These are phyloP conservation scores for Leucophora obtusa DNA, from an alignment of 2,888 invertebrate species.

Conservation along the genomic window DNA sequence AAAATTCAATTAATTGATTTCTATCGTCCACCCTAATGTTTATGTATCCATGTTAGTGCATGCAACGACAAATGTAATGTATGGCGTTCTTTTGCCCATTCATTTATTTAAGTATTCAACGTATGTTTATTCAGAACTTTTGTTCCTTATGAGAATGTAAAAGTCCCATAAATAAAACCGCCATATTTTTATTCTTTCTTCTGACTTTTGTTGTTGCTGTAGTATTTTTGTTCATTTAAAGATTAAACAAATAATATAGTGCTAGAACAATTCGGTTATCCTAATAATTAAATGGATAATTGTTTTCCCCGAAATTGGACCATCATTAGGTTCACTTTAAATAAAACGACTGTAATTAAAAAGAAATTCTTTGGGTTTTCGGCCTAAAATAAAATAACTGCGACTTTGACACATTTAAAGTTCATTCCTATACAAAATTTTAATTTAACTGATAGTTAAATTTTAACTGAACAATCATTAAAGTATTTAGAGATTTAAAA, in stretches of 20 bases:
- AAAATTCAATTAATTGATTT: too few relatives aligned
- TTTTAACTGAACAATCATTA: too few relatives aligned
- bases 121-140: constrained; percentile 55
- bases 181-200: constrained; percentile 51
- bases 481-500: too few relatives aligned
- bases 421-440: too few relatives aligned
- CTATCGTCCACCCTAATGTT: not conserved
- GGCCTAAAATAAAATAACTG: too few relatives aligned
- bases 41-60: constrained; percentile 22
- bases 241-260: constrained; percentile 37
- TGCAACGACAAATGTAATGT: constrained; percentile 6
- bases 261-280: not conserved
- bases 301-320: too few relatives aligned
- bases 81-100: constrained; percentile 11
- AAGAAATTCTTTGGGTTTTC: too few relatives aligned
- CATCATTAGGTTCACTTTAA: too few relatives aligned
- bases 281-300: too few relatives aligned
- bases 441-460: too few relatives aligned
- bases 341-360: too few relatives aligned
- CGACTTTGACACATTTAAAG: too few relatives aligned
- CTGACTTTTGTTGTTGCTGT: constrained; percentile 30
- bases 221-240: constrained; percentile 44
- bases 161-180: constrained; percentile 54
- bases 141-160: constrained; percentile 50
- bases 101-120: constrained; percentile 12